Evolutionary conservation across 2,797 vertebrate genomes (phyloP).

Genomic region (Anolis apletophallus): DNA sequence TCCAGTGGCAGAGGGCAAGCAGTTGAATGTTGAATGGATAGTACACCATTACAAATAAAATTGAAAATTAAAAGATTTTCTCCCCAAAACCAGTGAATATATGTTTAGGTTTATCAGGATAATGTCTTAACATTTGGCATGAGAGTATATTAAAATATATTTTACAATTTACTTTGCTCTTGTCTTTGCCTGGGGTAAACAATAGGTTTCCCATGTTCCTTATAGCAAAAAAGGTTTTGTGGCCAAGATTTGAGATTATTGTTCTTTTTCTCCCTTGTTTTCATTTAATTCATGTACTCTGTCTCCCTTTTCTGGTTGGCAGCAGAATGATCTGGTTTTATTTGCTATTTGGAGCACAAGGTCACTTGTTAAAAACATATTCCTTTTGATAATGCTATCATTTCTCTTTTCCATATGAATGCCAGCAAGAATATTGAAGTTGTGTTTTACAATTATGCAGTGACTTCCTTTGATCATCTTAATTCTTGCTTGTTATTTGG

Average conservation of each 20-base stretch:
- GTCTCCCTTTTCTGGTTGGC: neutral
- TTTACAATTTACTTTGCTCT: slow-evolving; percentile 7
- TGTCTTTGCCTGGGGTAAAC: neutral
- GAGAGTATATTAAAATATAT: slow-evolving; percentile 23
- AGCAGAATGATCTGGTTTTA: neutral
- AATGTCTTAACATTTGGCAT: too few species aligned
- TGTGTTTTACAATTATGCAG: too few species aligned
- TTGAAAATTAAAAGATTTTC: too few species aligned
- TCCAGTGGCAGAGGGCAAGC: neutral
- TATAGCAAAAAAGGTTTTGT: neutral
- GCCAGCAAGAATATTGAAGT: too few species aligned
- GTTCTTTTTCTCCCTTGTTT: neutral
- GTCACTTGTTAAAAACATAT: neutral
- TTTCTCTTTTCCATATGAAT: too few species aligned
- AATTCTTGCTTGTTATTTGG: neutral
- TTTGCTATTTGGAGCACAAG: neutral
- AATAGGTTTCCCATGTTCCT: neutral
- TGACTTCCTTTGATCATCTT: neutral
- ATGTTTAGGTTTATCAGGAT: too few species aligned
- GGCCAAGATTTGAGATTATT: neutral
- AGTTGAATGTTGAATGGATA: neutral
- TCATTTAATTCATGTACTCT: neutral
- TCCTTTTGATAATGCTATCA: too few species aligned
- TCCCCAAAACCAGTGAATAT: too few species aligned
- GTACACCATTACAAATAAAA: too few species aligned